These are phyloP conservation scores for Tokudaia tokunoshimensis DNA, from an alignment of 2,797 vertebrate genomes.

Conservation along the genomic window DNA sequence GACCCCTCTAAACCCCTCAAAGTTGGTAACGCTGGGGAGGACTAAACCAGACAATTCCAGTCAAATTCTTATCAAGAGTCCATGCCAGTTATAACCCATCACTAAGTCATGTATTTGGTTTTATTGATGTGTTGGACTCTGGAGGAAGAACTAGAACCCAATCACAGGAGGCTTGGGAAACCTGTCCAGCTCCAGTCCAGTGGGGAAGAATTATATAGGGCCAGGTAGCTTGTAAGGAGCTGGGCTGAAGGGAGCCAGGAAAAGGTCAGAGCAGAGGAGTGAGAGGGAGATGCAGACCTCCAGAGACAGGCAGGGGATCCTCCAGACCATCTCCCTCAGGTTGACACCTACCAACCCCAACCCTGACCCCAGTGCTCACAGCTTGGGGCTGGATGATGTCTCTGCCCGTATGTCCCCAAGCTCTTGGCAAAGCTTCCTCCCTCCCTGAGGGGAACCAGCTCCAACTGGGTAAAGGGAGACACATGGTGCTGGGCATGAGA, in stretches of 20 bases:
- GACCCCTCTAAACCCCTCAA: not conserved
- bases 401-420: fast-evolving
- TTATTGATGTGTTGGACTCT: not conserved
- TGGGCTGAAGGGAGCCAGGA: not conserved
- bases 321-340: not conserved
- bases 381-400: not conserved
- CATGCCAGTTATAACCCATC: not conserved
- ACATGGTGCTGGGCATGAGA: too few relatives aligned
- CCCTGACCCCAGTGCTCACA: not conserved
- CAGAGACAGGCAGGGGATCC: not conserved
- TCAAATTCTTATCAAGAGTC: not conserved
- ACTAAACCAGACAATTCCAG: not conserved
- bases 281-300: not conserved
- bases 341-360: too few relatives aligned
- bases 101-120: not conserved
- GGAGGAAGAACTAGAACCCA: not conserved
- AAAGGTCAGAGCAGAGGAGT: not conserved
- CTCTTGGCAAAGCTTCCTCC: not conserved
- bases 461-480: not conserved
- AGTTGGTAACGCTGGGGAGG: not conserved
- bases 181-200: not conserved
- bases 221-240: not conserved
- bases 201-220: not conserved
- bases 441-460: not conserved
- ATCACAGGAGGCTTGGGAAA: not conserved